Evolutionary conservation across 2,797 vertebrate genomes (phyloP), one percentile per base, ranked within the genome.

Genomic region (Holocentrus rufus): DNA sequence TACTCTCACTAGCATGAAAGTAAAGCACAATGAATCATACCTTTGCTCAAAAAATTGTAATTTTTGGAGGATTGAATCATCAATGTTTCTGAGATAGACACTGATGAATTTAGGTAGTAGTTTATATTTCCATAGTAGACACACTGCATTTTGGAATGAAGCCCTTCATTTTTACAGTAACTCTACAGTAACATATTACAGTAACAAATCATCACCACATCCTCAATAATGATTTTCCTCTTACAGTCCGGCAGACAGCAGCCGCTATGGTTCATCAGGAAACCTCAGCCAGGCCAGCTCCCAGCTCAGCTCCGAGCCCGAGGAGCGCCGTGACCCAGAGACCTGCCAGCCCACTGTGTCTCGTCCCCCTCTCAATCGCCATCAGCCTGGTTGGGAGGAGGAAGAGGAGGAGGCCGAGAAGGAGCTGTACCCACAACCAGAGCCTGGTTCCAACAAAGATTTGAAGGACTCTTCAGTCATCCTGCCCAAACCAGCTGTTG

Each of bases 211-310:
- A 22, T 14, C 7, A 50, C 10, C 7, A 27, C 64, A 46, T 67
- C 67, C 9, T 74, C 52, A 81, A 49, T 27, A 52, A 79, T 25
- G 71, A 42, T 54, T 7, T 2, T 68, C 46, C 13, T 15, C 79
- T 85, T 78, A 67, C 85, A 99, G 98, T 88, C 95, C 96, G 25
- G 93, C 89, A 68, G 94, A 95, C 85, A 96, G 95, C 85, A 96
- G 95, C 84, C 95, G 93, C 75, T 96, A 95, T 5, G 94, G 95
- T 69, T 98, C 97, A 15, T 97, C 96, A 15, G 96, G 95, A 56
- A 97, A 97, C 84, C 92, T 97, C 76, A 98, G 97, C 86, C 96
- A 95, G 69, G 92, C 90, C 57, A 97, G 96, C 88, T 97, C 96
- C 80, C 96, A 96, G 84, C 92, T 96, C 57, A 97, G 96, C 79